Conservation (phyloP, 2,113 vertebrate species). For the Lasiurus borealis region DNA sequence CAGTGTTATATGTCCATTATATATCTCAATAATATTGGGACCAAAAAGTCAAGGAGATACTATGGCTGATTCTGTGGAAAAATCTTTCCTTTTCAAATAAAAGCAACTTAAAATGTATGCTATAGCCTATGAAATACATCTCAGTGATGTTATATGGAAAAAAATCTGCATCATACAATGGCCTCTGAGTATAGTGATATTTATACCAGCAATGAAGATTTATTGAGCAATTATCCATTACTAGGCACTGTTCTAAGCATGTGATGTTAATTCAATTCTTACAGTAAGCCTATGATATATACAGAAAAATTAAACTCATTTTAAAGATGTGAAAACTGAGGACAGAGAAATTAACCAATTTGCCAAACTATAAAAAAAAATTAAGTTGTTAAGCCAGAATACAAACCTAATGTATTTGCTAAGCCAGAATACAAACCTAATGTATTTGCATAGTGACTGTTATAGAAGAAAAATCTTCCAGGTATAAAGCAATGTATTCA, state of each 20-base stretch:
- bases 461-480: neutral
- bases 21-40: neutral
- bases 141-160: neutral
- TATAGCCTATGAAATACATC: neutral
- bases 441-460: neutral
- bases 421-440: neutral
- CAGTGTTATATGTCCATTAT: neutral
- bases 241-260: neutral
- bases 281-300: neutral
- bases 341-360: neutral
- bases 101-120: neutral
- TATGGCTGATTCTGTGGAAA: neutral
- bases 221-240: neutral
- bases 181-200: neutral
- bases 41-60: neutral
- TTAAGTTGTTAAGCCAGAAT: neutral
- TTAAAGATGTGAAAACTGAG: slow-evolving; percentile 14
- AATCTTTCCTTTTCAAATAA: neutral
- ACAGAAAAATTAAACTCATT: neutral
- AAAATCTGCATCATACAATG: neutral
- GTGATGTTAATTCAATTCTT: neutral
- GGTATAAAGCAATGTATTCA: neutral
- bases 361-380: neutral
- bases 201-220: neutral
- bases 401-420: neutral